Evolutionary conservation across 2,888 invertebrate genomes (phyloP).

Genomic region (Nebria brevicollis): DNA sequence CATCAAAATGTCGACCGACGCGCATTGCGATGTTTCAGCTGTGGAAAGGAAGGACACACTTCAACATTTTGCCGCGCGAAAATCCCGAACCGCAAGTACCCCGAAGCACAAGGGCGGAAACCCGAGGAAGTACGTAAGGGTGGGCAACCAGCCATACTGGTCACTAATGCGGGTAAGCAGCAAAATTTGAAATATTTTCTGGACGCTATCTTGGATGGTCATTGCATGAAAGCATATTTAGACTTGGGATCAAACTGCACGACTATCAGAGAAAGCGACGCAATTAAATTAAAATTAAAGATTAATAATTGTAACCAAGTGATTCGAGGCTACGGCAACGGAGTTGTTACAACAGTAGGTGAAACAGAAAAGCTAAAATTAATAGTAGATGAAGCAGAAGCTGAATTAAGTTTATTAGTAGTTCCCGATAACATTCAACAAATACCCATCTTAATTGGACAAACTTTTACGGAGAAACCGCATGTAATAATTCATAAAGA

Average conservation of each 20-base stretch:
- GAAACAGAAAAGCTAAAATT: slow-evolving; percentile 9
- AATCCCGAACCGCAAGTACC: too few species aligned
- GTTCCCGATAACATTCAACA: slow-evolving; percentile 7
- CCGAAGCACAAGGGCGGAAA: too few species aligned
- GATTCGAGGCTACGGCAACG: slow-evolving; percentile 22
- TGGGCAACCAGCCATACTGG: too few species aligned
- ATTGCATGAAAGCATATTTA: slow-evolving; percentile 12
- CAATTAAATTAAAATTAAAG: background rate
- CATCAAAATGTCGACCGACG: too few species aligned
- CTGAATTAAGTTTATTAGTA: background rate
- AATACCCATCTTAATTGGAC: slow-evolving; percentile 22
- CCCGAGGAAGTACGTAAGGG: too few species aligned
- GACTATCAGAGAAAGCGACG: slow-evolving; percentile 19
- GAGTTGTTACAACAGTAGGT: slow-evolving; percentile 22
- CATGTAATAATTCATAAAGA: slow-evolving; percentile 15
- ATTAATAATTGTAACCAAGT: background rate
- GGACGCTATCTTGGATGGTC: too few species aligned
- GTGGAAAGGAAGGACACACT: too few species aligned
- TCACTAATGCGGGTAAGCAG: too few species aligned
- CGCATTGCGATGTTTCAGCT: too few species aligned
- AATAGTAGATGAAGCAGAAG: slow-evolving; percentile 4
- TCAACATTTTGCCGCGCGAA: too few species aligned
- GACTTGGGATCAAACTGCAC: slow-evolving; percentile 26
- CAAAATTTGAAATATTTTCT: too few species aligned
- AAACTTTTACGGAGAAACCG: slow-evolving; percentile 16